Percentiles rank a stretch among this genome's conserved stretches.
phyloP scores from a whole-genome alignment of 2,113 vertebrate genomes.

The Pelvicachromis taeniatus region DNA sequence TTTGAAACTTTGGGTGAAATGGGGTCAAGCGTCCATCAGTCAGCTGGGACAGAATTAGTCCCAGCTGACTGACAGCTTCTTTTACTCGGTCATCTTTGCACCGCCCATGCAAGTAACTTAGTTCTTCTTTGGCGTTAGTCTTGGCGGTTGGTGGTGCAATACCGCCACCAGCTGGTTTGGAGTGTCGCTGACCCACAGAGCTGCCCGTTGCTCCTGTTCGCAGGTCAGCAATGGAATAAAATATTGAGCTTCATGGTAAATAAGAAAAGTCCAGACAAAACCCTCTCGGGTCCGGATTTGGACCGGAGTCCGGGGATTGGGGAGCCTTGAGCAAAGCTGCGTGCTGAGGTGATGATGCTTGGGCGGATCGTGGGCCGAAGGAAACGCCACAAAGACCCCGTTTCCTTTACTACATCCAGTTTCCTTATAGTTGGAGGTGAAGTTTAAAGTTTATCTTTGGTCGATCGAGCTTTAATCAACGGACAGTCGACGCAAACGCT shows the following conservation, averaged over 20 bases:
- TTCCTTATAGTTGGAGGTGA: rapidly evolving
- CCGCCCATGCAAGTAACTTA: background rate
- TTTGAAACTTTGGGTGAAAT: rapidly evolving
- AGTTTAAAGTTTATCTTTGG: background rate
- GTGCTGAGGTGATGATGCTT: background rate
- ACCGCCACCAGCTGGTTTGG: background rate
- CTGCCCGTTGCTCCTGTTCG: background rate
- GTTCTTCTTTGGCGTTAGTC: background rate
- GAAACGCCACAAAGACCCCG: background rate
- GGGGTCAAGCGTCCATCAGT: background rate
- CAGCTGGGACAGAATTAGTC: too few relatives aligned
- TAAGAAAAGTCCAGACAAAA: background rate
- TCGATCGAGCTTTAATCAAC: background rate
- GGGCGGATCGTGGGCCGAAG: rapidly evolving
- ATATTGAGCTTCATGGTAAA: background rate
- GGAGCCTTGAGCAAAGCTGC: background rate
- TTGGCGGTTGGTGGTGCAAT: background rate
- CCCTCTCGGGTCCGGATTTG: rapidly evolving
- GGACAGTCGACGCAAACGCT: background rate
- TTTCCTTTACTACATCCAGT: background rate
- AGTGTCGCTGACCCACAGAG: rapidly evolving
- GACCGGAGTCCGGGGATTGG: rapidly evolving
- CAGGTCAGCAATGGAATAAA: background rate
- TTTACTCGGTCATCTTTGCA: background rate
- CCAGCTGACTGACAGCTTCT: background rate